Evolutionary conservation across 2,113 vertebrate genomes (phyloP), one percentile per base, ranked within the genome.

Genomic region (Meles meles): DNA sequence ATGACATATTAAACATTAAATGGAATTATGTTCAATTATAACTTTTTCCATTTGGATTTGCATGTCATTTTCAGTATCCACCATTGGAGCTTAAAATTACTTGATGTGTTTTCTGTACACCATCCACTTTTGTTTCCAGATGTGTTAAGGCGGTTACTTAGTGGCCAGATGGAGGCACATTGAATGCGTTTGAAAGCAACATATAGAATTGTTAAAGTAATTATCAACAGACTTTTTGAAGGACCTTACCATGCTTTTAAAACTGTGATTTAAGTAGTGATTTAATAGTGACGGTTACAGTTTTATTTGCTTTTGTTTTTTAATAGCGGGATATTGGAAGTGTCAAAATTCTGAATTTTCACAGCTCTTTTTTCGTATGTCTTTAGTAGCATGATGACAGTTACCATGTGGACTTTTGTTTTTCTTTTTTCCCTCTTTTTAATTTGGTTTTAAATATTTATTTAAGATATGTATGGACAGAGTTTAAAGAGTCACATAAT

Each of bases 231-330:
- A 42, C 15, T 81, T 93, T 84, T 57, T 39, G 8, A 65, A 37
- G 14, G 55, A 49, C 5, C 37, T 77, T 77, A 39, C 1, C 1
- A 23, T 93, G 67, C 17, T 57, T 80, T 95, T 61, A 76, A 97
- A 93, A 44, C 67, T 82, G 12, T 81, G 17, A 67, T 76, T 89
- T n/a, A n/a, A n/a, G n/a, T n/a, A n/a, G n/a, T n/a, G n/a, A 67
- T 89, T 85, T 72, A 67, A 31, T 76, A 59, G 20, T 65, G 79
- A 85, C 29, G 74, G 12, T 79, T 89, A 21, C 55, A 89, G 65
- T 81, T 82, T 82, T 65, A 81, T 72, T 90, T 95, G 44, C 52
- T 85, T 31, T 93, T 90, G 52, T 93, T 95, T 90, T 42, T 93
- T 61, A 39, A 59, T 76, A 13, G 77, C 49, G 95, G 61, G 77